A percentile compares a stretch with the other conserved stretches of the same genome.
These are phyloP conservation scores for Halcyon malimbica DNA, from an alignment of 2,113 vertebrate genomes.

Conservation along the genomic window DNA sequence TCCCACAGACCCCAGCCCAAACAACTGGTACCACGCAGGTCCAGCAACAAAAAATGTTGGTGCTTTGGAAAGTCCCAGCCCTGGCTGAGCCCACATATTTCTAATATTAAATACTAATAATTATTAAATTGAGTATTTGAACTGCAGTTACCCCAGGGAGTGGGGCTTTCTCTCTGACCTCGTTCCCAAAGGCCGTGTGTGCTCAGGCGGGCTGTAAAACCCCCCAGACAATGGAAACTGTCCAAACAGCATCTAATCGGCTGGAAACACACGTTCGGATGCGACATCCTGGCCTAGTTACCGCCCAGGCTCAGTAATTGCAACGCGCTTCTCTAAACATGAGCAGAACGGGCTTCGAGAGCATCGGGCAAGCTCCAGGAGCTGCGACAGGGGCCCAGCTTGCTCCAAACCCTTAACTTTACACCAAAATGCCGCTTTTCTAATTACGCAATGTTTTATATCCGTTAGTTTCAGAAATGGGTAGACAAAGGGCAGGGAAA, in stretches of 20 bases:
- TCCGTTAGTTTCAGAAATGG: not conserved
- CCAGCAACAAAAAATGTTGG: no score
- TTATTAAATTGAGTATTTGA: not conserved
- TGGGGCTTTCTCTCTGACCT: not conserved
- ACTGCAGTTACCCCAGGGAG: not conserved
- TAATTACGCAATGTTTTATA: rapidly evolving
- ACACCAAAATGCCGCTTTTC: not conserved
- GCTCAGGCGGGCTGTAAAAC: not conserved
- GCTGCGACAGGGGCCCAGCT: rapidly evolving
- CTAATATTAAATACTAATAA: not conserved
- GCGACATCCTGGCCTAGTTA: not conserved
- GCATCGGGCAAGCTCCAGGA: rapidly evolving
- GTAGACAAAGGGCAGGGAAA: not conserved
- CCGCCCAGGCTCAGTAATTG: rapidly evolving
- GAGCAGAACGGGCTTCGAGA: rapidly evolving
- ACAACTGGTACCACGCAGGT: rapidly evolving
- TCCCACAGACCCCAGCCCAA: not conserved
- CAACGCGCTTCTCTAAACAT: rapidly evolving
- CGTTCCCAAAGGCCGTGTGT: not conserved
- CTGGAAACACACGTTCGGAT: rapidly evolving
- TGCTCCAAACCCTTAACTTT: not conserved
- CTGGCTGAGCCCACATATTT: rapidly evolving
- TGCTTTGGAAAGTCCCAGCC: not conserved
- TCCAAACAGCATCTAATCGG: not conserved
- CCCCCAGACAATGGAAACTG: not conserved